Evolutionary conservation across 2,113 vertebrate genomes (phyloP).

Genomic region (Megaleporinus macrocephalus): DNA sequence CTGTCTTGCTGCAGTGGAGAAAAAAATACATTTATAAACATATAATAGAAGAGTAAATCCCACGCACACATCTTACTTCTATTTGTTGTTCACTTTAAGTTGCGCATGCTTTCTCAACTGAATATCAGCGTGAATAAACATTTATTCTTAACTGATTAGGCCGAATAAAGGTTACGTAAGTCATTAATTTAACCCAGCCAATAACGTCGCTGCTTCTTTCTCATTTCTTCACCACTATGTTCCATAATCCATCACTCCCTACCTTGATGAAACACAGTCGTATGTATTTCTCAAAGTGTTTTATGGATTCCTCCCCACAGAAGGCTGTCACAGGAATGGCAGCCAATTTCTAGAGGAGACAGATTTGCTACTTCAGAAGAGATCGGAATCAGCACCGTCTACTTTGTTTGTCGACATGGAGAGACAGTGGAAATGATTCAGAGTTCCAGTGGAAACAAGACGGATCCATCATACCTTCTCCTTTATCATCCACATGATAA

Average conservation of each 20-base stretch:
- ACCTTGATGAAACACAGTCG: slow-evolving; percentile 98
- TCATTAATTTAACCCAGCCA: too few species aligned
- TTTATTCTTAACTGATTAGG: background rate
- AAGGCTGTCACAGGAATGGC: slow-evolving; percentile 94
- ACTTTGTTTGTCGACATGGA: background rate
- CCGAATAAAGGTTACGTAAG: too few species aligned
- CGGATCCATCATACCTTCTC: slow-evolving; percentile 82
- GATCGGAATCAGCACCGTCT: background rate
- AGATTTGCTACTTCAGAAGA: background rate
- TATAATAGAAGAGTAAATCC: background rate
- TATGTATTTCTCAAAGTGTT: slow-evolving; percentile 93
- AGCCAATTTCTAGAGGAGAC: slow-evolving; percentile 85
- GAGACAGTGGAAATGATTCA: background rate
- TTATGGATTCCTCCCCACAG: slow-evolving; percentile 83
- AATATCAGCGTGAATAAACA: background rate
- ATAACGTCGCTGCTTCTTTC: background rate
- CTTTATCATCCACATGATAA: slow-evolving; percentile 96
- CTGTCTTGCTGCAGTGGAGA: slow-evolving; percentile 85
- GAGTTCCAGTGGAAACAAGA: background rate
- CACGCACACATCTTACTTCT: background rate
- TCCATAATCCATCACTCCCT: slow-evolving; percentile 51
- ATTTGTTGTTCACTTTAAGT: background rate
- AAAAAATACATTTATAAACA: slow-evolving; percentile 6
- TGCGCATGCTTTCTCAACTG: background rate
- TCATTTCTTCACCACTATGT: background rate